Percentiles rank a stretch among this genome's conserved stretches.
phyloP scores from a whole-genome alignment of 1,140 invertebrate genomes.

The Dryas iulia region DNA sequence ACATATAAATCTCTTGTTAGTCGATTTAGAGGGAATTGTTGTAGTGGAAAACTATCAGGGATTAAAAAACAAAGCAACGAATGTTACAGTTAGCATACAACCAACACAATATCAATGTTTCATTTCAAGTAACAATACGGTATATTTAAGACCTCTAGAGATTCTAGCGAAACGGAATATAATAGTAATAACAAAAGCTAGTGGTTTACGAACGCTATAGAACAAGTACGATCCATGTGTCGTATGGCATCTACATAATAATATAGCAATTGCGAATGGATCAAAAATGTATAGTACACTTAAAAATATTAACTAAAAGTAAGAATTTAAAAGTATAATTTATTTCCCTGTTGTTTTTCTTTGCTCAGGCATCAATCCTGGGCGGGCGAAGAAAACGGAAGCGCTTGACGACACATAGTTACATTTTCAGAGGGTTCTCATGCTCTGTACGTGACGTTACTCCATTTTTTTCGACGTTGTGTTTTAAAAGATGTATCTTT shows the following conservation, averaged over 20 bases:
- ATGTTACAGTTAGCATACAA: conserved; percentile 14
- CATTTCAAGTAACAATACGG: conserved; percentile 15
- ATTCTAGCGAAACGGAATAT: conserved; percentile 10
- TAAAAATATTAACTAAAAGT: no score
- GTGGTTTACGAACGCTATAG: not conserved
- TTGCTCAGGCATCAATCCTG: no score
- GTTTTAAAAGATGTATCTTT: no score
- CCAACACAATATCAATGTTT: conserved; percentile 20
- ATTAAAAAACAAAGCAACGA: conserved; percentile 12
- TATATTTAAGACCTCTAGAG: conserved; percentile 12
- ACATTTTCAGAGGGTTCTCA: not conserved
- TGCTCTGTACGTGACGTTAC: not conserved
- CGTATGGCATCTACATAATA: not conserved
- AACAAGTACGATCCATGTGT: not conserved
- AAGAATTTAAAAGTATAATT: not conserved
- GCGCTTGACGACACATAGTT: no score
- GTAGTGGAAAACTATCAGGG: conserved; percentile 15
- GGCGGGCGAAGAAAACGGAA: no score
- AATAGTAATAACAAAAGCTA: conserved; percentile 10
- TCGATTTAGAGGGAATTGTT: conserved; percentile 14
- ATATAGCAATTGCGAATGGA: not conserved
- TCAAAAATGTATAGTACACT: no score
- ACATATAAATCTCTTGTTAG: not conserved
- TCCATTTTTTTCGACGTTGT: no score
- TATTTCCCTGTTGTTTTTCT: no score